Base-by-base conservation (phyloP, 2,797 vertebrate species). In the Coccyzus lansbergi region DNA sequence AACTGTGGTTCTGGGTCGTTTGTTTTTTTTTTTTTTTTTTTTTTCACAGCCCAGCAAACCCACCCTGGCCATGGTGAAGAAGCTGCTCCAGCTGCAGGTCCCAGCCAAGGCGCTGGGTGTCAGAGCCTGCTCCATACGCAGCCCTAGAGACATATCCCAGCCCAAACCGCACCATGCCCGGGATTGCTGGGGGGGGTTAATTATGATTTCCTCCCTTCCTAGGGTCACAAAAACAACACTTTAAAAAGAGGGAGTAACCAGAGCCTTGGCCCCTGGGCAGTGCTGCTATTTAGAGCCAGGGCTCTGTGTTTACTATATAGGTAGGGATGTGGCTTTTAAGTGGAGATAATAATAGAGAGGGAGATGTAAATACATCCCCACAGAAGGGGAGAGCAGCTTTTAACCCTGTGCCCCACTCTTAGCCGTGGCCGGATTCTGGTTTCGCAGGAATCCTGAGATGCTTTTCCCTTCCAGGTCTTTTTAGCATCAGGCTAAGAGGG, bases 241-340 rank as follows among this genome's bases (percentile, higher is more conserved):
- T 93, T 70, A 79, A 86, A 95, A 91, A 92, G 81, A 24, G 24
- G 6, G n/a, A 84, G 91, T 80, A 90, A 86, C 26, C 75, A 86
- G 95, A 95, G 91, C 93, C 26, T 10, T 71, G 83, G 83, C 88
- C 95, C 55, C 22, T 4, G 67, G 84, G 81, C n/a, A 90, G 63
- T 2, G 12, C 48, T 42, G 87, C 82, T 96, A 85, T 86, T 96
- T 91, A 19, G 31, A 94, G 91, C 55, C 53, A 26, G 67, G 67
- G 83, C 72, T 59, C 33, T 80, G 82, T 88, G 90, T 95, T 92
- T 88, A 77, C 92, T 94, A 25, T 25, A 38, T 36, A 93, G 93
- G 83, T 76, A 91, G 48, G 52, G 86, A 88, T 53, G 83, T 63
- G 93, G 82, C 74, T 96, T 96, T 96, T 83, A 87, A 94, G 68